Conservation (phyloP, 1,140 invertebrate genomes). For the Aricia agestis region DNA sequence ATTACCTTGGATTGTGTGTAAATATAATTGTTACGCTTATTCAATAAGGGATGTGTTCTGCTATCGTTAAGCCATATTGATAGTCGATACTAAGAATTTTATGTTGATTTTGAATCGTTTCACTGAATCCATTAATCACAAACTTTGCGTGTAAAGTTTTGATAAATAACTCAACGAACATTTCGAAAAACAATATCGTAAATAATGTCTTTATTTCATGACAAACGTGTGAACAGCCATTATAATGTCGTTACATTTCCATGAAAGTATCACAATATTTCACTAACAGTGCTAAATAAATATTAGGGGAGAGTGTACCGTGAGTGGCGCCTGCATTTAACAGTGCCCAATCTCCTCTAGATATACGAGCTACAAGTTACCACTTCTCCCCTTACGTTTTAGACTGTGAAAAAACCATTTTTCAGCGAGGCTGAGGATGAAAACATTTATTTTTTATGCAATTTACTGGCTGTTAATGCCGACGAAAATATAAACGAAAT, state of each 20-base stretch:
- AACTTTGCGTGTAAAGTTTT: too few species aligned
- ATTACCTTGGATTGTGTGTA: too few species aligned
- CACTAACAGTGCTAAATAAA: not conserved
- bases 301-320: not conserved
- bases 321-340: not conserved
- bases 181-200: not conserved
- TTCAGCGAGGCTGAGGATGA: not conserved
- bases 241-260: not conserved
- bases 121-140: too few species aligned
- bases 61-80: too few species aligned
- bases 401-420: not conserved
- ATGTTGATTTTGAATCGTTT: too few species aligned
- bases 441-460: slow-evolving; percentile 1
- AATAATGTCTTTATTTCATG: not conserved
- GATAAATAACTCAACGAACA: too few species aligned
- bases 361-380: not conserved
- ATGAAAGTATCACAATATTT: not conserved
- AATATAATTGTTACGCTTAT: too few species aligned
- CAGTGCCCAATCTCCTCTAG: not conserved
- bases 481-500: not conserved
- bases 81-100: too few species aligned
- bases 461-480: not conserved
- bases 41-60: too few species aligned
- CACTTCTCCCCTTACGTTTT: not conserved
- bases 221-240: not conserved